Evolutionary conservation across 2,888 invertebrate species (phyloP), one percentile per base, ranked within the genome.

Genomic region (Junonia oenone): DNA sequence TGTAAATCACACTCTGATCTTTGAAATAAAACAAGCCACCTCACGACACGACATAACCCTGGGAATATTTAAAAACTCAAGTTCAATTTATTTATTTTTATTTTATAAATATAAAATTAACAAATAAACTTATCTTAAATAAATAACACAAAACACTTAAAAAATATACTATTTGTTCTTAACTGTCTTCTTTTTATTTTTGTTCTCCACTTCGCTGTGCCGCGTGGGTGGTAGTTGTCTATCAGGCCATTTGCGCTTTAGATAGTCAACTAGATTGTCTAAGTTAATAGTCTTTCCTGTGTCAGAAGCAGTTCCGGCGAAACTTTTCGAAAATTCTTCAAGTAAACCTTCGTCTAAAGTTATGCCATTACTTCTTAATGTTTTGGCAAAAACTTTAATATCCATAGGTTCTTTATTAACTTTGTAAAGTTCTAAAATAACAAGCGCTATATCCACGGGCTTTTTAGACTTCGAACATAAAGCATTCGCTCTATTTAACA

Each of bases 401-500:
- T 58, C 62, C 52, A 74, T 68, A 1, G 65, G 59, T 11, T 63
- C 65, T 15, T 61, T 63, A 3, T 63, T 56, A 13, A 54, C 40
- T 55, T 71, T 72, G 8, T 70, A 57, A n/a, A 78, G 54, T 45
- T 64, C 56, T 48, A 71, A 55, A 13, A 72, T 53, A 14, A 74
- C 61, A 37, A 73, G 58, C 31, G 76, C 79, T 43, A 85, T 63
- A 64, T 85, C 81, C 0, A 70, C 50, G 0, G 65, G 64, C 54
- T 69, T 78, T 52, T 75, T 82, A 11, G 64, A 58, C 52, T 67
- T 76, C 37, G 68, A 72, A 11, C 69, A 63, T 22, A 84, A 50
- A 63, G 58, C 81, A 3, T 81, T 77, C n/a, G 73, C 68, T 58
- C 85, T 69, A 27, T 76, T 75, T 0, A 85, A 66, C 0, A 84